These are phyloP conservation scores for Brachyistius frenatus DNA, from an alignment of 2,113 vertebrate species.

Conservation along the genomic window DNA sequence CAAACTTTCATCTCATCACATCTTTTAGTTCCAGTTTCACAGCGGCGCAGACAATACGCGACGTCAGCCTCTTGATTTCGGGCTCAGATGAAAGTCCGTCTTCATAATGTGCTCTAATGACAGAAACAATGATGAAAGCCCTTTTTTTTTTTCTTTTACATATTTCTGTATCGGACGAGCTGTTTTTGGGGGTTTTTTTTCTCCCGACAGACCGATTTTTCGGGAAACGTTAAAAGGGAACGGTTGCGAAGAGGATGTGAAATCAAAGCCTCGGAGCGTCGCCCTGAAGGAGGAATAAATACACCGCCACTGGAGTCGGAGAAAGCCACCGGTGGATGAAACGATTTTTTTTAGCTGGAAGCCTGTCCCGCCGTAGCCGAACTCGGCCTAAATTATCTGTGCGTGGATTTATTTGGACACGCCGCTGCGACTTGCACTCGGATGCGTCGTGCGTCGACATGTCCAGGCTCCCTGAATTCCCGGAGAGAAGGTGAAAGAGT, in stretches of 20 bases:
- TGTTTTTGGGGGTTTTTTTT: neutral
- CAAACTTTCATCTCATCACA: slow-evolving; percentile 46
- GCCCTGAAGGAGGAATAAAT: neutral
- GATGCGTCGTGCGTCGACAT: neutral
- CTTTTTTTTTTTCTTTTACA: too few relatives aligned
- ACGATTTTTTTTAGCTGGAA: neutral
- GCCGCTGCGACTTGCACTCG: slow-evolving; percentile 14
- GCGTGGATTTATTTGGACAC: slow-evolving; percentile 24
- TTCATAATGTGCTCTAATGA: slow-evolving; percentile 37
- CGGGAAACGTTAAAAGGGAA: slow-evolving; percentile 11
- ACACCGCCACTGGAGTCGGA: neutral
- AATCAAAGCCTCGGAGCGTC: slow-evolving; percentile 20
- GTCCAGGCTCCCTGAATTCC: neutral
- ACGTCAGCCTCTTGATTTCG: slow-evolving; percentile 20
- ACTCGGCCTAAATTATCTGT: neutral
- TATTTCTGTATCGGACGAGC: neutral
- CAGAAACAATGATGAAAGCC: slow-evolving; percentile 39
- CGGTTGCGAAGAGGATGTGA: neutral
- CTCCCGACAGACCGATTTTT: neutral
- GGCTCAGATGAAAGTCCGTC: slow-evolving; percentile 43
- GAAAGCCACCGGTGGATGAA: too few relatives aligned
- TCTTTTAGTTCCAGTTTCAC: slow-evolving; percentile 36
- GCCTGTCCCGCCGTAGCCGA: neutral
- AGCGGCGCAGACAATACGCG: slow-evolving; percentile 6
- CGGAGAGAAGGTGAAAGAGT: neutral